Percentiles rank a stretch among this genome's conserved stretches.
phyloP scores from a whole-genome alignment of 2,797 vertebrate genomes.

The Salmo trutta region DNA sequence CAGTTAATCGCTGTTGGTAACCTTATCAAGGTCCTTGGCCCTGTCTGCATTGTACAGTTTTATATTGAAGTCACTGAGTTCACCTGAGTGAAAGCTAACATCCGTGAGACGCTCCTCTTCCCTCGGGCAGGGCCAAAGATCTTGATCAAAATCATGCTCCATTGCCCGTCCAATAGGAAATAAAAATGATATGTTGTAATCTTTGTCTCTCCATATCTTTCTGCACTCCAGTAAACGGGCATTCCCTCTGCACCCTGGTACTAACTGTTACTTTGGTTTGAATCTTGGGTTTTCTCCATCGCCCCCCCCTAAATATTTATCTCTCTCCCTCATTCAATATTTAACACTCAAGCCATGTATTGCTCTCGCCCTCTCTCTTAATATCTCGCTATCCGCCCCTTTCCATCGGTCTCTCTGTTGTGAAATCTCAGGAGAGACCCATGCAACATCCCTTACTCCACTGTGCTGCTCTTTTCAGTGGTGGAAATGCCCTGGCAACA shows the following conservation, averaged over 20 bases:
- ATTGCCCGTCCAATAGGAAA: conserved; percentile 14
- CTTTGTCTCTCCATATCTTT: neutral
- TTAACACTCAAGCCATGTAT: neutral
- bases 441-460: neutral
- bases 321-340: neutral
- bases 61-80: conserved; percentile 28
- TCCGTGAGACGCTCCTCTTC: conserved; percentile 20
- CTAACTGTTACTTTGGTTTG: neutral
- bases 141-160: conserved; percentile 9
- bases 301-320: neutral
- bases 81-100: conserved; percentile 38
- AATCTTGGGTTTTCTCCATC: neutral
- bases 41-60: conserved; percentile 5
- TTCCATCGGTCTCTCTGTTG: conserved; percentile 23
- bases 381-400: neutral
- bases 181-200: neutral
- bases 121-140: conserved; percentile 3
- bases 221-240: neutral
- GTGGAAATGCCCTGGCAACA: neutral
- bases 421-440: conserved; percentile 40
- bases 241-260: neutral
- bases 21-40: conserved; percentile 33
- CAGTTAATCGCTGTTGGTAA: conserved; percentile 27
- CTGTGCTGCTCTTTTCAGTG: neutral
- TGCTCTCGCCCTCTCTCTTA: neutral